A percentile compares a stretch with the other conserved stretches of the same genome.
phyloP scores from a whole-genome alignment of 2,113 vertebrate genomes.

The Chloropsis hardwickii region DNA sequence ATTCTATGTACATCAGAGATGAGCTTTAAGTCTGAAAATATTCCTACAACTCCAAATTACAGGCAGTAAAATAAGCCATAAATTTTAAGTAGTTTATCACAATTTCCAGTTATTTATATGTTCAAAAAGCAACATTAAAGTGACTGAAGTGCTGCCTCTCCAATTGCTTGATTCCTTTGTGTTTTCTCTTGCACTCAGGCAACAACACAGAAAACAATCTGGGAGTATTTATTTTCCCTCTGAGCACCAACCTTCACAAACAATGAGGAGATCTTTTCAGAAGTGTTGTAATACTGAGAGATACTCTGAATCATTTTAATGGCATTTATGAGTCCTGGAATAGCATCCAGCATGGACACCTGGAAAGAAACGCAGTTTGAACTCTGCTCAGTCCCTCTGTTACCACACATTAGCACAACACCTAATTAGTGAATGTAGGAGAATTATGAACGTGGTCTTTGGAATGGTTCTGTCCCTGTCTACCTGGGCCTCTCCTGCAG shows the following conservation, averaged over 20 bases:
- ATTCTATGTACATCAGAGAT: not conserved
- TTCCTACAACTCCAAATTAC: not conserved
- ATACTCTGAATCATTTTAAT: slow-evolving; percentile 92
- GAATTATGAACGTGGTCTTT: fast-evolving
- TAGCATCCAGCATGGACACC: slow-evolving; percentile 88
- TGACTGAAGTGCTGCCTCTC: not conserved
- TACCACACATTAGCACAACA: not conserved
- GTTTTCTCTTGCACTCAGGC: not conserved
- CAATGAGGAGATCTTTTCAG: slow-evolving; percentile 90
- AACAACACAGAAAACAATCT: not conserved
- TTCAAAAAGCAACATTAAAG: not conserved
- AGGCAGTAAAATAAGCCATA: not conserved
- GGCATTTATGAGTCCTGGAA: slow-evolving; percentile 88
- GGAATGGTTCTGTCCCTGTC: not conserved
- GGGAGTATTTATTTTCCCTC: not conserved
- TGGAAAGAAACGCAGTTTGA: slow-evolving; percentile 59
- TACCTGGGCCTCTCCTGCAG: not conserved
- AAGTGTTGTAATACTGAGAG: slow-evolving; percentile 92
- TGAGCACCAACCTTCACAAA: slow-evolving; percentile 87
- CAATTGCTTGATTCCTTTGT: not conserved
- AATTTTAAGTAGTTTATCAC: not conserved
- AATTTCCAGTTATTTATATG: not conserved
- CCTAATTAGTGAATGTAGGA: not conserved
- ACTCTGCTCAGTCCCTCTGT: not conserved
- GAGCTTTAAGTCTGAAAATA: not conserved